A percentile compares a stretch with the other conserved stretches of the same genome.
Conservation (phyloP, 2,888 invertebrate species). For the Teleiodes luculella region DNA sequence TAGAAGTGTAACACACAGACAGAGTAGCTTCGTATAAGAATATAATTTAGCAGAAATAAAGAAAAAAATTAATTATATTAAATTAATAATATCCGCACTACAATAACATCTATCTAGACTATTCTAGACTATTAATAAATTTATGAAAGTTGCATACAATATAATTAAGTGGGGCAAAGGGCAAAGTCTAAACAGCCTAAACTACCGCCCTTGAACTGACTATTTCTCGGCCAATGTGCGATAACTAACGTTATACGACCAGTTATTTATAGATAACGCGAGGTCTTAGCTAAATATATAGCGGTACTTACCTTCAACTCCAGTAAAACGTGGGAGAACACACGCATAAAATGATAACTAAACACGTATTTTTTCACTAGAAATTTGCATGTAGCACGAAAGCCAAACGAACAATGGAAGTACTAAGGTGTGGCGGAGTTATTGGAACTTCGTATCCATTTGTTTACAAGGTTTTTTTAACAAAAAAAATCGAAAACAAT, state of each 20-base stretch:
- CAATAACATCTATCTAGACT: too few species aligned
- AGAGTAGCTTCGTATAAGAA: too few species aligned
- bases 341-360: background rate
- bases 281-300: background rate
- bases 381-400: background rate
- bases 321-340: background rate
- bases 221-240: conserved; percentile 4
- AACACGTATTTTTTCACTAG: background rate
- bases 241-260: conserved; percentile 1
- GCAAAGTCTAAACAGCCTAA: conserved; percentile 26
- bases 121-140: too few species aligned
- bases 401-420: background rate
- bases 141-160: too few species aligned
- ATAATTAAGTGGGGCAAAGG: conserved; percentile 31
- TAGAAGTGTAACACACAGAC: too few species aligned
- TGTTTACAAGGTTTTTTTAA: conserved; percentile 10
- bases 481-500: conserved; percentile 6
- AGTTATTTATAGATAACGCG: conserved; percentile 14
- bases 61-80: too few species aligned
- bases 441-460: background rate
- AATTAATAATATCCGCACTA: too few species aligned
- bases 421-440: background rate
- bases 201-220: conserved; percentile 30
- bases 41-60: too few species aligned
- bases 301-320: conserved; percentile 11